These are phyloP conservation scores for Philopotamus ludificatus DNA, from an alignment of 1,140 invertebrate species.

Conservation along the genomic window DNA sequence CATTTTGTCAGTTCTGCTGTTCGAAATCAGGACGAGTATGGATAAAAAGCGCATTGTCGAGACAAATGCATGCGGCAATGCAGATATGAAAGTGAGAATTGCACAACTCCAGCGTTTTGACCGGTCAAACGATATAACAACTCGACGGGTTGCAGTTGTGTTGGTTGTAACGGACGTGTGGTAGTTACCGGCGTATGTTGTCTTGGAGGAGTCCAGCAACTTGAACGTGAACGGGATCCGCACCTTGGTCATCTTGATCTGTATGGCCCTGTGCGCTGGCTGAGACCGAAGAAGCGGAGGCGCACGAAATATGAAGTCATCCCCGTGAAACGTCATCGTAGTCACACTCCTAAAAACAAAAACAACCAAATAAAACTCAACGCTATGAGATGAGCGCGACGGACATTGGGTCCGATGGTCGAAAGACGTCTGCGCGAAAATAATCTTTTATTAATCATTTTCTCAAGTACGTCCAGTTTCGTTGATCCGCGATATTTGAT, in stretches of 20 bases:
- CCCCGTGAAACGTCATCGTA: conserved; percentile 63
- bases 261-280: conserved; percentile 59
- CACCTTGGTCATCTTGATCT: conserved; percentile 74
- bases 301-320: conserved; percentile 54
- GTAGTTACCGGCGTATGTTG: conserved; percentile 49
- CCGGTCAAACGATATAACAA: too few species aligned
- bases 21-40: too few species aligned
- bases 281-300: conserved; percentile 53
- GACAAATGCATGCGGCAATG: neutral
- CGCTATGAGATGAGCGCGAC: too few species aligned
- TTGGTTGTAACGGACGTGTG: neutral
- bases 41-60: neutral
- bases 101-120: too few species aligned
- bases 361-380: too few species aligned
- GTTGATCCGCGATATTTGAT: too few species aligned
- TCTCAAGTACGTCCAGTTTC: too few species aligned
- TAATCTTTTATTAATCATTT: too few species aligned
- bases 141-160: neutral
- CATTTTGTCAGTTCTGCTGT: too few species aligned
- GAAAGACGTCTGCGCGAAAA: too few species aligned
- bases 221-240: conserved; percentile 71
- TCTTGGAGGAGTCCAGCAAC: conserved; percentile 58
- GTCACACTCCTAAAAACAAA: conserved; percentile 61
- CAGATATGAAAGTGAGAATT: too few species aligned
- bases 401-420: too few species aligned